Conservation (phyloP, 1,140 invertebrate species). For the Brachionus rotundiformis region DNA sequence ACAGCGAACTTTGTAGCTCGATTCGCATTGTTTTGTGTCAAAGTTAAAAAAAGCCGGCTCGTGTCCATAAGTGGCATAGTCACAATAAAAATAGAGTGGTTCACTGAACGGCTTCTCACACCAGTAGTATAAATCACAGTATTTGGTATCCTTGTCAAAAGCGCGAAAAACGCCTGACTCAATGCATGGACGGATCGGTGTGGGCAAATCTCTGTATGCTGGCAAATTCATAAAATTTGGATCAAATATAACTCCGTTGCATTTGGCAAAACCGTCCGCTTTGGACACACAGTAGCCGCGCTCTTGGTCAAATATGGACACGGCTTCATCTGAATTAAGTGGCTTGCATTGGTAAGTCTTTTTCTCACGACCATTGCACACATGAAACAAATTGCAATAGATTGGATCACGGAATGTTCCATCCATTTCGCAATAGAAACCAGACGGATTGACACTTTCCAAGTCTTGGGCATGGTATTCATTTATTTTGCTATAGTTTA, state of each 20-base stretch:
- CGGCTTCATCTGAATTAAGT: neutral
- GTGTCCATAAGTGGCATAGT: conserved; percentile 22
- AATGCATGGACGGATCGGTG: neutral
- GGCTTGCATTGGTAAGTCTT: conserved; percentile 39
- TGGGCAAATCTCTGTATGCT: conserved; percentile 35
- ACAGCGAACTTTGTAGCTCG: neutral
- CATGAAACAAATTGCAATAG: conserved; percentile 51
- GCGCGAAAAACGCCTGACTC: conserved; percentile 32
- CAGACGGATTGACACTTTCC: conserved; percentile 45
- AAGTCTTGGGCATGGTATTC: conserved; percentile 15
- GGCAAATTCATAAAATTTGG: conserved; percentile 50
- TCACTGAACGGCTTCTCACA: conserved; percentile 49
- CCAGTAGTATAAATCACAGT: conserved; percentile 48
- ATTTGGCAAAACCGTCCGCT: neutral
- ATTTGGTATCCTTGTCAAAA: conserved; percentile 12
- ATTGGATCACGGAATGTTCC: conserved; percentile 35
- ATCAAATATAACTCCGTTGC: conserved; percentile 43
- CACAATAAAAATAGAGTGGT: conserved; percentile 46
- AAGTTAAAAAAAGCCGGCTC: conserved; percentile 41
- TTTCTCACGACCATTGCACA: neutral
- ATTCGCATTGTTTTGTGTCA: conserved; percentile 22
- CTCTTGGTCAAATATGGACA: conserved; percentile 26
- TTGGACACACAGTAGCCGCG: conserved; percentile 2
- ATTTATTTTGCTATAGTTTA: neutral
- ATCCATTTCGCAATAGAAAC: conserved; percentile 37